Evolutionary conservation across 2,797 vertebrate genomes (phyloP).

Genomic region (Pyrocephalus nanus): DNA sequence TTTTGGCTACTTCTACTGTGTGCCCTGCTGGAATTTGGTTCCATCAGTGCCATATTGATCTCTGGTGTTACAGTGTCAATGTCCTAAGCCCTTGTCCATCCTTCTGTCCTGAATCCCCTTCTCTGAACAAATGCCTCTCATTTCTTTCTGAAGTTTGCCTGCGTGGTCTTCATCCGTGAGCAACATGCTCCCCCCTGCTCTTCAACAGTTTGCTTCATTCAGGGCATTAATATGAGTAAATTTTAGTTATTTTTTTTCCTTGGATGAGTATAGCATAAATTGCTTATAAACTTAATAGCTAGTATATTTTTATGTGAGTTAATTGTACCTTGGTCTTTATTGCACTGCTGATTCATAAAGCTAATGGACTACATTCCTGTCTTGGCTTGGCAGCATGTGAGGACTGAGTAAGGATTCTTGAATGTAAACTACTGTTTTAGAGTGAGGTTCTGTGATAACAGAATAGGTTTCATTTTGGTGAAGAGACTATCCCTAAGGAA

Average conservation of each 20-base stretch:
- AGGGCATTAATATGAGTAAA: background rate
- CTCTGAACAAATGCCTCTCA: background rate
- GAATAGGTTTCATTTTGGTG: background rate
- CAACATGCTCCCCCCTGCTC: background rate
- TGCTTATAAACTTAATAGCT: background rate
- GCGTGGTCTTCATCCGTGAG: background rate
- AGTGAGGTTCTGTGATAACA: background rate
- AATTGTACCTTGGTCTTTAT: background rate
- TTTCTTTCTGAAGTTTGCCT: background rate
- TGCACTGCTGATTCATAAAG: background rate
- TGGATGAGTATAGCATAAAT: background rate
- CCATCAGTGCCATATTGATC: background rate
- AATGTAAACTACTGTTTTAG: background rate
- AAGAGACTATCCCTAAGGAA: background rate
- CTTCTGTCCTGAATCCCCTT: background rate
- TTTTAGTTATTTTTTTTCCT: background rate
- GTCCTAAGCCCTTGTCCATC: background rate
- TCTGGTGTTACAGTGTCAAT: background rate
- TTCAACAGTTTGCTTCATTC: background rate
- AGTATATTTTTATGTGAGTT: background rate
- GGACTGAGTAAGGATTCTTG: background rate
- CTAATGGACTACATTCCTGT: background rate
- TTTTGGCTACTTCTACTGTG: background rate
- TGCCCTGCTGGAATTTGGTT: background rate
- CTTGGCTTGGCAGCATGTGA: background rate